Conservation (phyloP, 2,113 vertebrate species). For the Campylorhamphus procurvoides region DNA sequence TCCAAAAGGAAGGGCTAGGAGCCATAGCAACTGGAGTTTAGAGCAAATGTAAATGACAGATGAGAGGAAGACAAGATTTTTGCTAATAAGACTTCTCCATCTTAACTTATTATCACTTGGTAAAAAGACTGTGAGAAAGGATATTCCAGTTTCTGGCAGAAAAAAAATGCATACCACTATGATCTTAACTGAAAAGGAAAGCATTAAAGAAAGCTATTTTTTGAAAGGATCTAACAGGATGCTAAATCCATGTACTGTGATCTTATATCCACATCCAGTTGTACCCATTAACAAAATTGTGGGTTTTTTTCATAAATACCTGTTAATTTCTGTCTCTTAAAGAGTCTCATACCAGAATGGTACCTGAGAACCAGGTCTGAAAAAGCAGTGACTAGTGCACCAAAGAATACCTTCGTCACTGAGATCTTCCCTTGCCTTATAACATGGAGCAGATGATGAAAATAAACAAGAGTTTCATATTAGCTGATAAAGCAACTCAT, state of each 20-base stretch:
- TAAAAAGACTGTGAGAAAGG: neutral
- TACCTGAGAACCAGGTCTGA: neutral
- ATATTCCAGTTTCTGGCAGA: neutral
- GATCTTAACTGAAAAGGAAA: neutral
- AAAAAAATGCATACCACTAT: neutral
- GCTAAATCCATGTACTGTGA: neutral
- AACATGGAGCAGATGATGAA: neutral
- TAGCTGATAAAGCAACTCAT: neutral
- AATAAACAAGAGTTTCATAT: neutral
- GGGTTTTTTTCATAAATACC: neutral
- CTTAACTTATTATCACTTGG: neutral
- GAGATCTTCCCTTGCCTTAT: neutral
- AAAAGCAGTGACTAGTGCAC: neutral
- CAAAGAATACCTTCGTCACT: neutral
- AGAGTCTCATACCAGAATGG: neutral
- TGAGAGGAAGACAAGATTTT: neutral
- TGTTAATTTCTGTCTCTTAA: neutral
- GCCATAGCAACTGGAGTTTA: conserved; percentile 37
- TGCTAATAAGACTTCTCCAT: neutral
- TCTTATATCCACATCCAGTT: neutral
- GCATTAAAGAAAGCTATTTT: neutral
- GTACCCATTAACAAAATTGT: neutral
- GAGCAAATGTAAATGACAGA: neutral
- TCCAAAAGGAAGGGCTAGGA: conserved; percentile 11
- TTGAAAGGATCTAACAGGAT: neutral